Evolutionary conservation across 2,797 vertebrate genomes (phyloP), one percentile per base, ranked within the genome.

Genomic region (Mus spretus): DNA sequence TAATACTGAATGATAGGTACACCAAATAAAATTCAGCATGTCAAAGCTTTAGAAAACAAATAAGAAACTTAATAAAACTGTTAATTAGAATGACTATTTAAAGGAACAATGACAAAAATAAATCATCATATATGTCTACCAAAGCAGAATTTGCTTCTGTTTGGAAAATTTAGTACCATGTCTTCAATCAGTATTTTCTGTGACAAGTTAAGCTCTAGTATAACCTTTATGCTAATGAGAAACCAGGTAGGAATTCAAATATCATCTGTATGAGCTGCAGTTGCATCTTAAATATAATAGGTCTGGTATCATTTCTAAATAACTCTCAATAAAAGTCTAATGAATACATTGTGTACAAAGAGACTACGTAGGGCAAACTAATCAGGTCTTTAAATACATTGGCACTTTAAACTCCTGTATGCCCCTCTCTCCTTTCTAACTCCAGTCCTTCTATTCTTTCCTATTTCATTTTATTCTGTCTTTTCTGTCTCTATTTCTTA

Each of bases 101-200:
- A 65, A 84, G 11, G 44, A 14, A 77, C 6, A 89, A 67, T 17
- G 67, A 85, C n/a, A 50, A 50, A 50, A 67, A 67, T 47, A 63
- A 65, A 14, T 40, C 53, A 74, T 86, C 55, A n/a, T 34, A 24
- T 34, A 53, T 90, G n/a, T 47, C 31, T 82, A 78, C 12, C 19
- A 80, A 14, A 37, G 6, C 37, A 90, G 84, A 95, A 89, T 96
- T 97, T 97, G 12, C 92, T 95, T 94, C 34, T 95, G 91, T 96
- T 97, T 98, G 97, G 95, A 98, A 98, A 81, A 96, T 92, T 82
- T 88, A 37, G 50, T 78, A 93, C 0, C 84, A 7, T 84, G 50
- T 96, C 89, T 98, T 97, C 88, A 90, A 67, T 82, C 92, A 88
- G 6, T 17, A 96, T 89, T 96, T 91, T 94, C 50, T 92, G 84